Evolutionary conservation across 2,797 vertebrate genomes (phyloP).

Genomic region (Pelobates cultripes): DNA sequence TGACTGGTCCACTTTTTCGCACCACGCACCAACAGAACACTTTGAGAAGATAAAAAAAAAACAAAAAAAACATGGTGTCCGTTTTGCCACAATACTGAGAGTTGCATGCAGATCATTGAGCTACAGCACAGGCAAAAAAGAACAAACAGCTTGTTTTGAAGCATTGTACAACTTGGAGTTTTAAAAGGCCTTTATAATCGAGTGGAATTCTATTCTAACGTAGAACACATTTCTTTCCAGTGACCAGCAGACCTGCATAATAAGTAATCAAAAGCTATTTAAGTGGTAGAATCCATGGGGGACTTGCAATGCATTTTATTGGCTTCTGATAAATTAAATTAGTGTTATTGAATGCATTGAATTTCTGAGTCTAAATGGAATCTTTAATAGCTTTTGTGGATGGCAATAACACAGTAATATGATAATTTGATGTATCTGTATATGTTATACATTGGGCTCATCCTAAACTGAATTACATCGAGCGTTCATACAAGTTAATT

Average conservation of each 20-base stretch:
- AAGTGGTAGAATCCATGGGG: slow-evolving; percentile 3
- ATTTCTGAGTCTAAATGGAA: slow-evolving; percentile 8
- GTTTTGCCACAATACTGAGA: too few species aligned
- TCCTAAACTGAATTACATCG: not conserved
- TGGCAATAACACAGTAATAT: slow-evolving; percentile 9
- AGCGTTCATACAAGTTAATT: slow-evolving; percentile 25
- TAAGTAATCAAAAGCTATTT: slow-evolving; percentile 22
- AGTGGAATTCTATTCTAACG: slow-evolving; percentile 2
- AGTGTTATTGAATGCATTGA: slow-evolving; percentile 25
- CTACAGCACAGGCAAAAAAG: too few species aligned
- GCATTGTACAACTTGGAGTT: not conserved
- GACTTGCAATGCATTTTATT: slow-evolving; percentile 26
- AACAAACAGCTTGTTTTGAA: not conserved
- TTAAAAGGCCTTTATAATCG: not conserved
- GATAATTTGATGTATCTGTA: slow-evolving; percentile 17
- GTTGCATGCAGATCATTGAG: too few species aligned
- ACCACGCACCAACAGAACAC: too few species aligned
- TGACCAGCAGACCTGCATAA: slow-evolving; percentile 21
- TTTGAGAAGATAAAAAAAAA: too few species aligned
- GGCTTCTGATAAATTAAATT: slow-evolving; percentile 34
- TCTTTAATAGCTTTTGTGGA: slow-evolving; percentile 14
- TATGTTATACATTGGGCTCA: slow-evolving; percentile 2
- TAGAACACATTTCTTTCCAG: slow-evolving; percentile 6
- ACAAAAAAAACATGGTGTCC: too few species aligned
- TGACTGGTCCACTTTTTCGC: too few species aligned